phyloP scores from a whole-genome alignment of 2,888 invertebrate species.

The Hoplodrina blanda region DNA sequence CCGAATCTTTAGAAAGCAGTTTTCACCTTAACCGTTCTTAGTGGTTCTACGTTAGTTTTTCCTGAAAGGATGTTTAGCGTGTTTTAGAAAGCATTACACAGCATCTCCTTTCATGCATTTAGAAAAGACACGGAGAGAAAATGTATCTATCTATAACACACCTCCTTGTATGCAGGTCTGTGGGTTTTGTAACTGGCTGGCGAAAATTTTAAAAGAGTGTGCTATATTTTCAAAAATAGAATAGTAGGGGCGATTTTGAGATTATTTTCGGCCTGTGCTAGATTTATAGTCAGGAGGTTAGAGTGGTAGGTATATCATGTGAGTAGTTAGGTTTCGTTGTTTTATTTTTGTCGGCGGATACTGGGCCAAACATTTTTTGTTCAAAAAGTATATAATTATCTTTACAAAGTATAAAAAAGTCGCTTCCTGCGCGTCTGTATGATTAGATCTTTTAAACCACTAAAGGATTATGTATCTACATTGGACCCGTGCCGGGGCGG shows the following conservation, averaged over 20 bases:
- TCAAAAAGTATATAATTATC: too few species aligned
- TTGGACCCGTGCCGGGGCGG: too few species aligned
- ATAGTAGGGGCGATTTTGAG: neutral
- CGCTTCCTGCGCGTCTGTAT: too few species aligned
- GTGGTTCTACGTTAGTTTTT: constrained; percentile 39
- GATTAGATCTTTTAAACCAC: too few species aligned
- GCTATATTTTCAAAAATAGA: constrained; percentile 4
- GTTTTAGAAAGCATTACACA: constrained; percentile 49
- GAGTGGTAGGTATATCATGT: too few species aligned
- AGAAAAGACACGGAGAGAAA: constrained; percentile 2
- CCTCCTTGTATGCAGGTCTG: constrained; percentile 15
- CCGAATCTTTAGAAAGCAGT: constrained; percentile 35
- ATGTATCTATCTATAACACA: constrained; percentile 1
- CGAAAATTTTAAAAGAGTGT: constrained; percentile 9
- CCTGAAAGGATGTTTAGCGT: constrained; percentile 40
- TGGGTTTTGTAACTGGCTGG: constrained; percentile 9
- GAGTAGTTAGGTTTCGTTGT: too few species aligned
- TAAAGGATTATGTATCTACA: too few species aligned
- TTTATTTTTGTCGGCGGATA: too few species aligned
- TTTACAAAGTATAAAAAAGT: too few species aligned
- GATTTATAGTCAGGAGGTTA: too few species aligned
- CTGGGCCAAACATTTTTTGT: too few species aligned
- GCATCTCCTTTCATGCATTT: constrained; percentile 40
- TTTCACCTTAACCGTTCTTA: constrained; percentile 21
- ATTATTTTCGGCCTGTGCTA: constrained; percentile 2